Evolutionary conservation across 2,797 vertebrate species (phyloP).

Genomic region (Austrolebias charrua): DNA sequence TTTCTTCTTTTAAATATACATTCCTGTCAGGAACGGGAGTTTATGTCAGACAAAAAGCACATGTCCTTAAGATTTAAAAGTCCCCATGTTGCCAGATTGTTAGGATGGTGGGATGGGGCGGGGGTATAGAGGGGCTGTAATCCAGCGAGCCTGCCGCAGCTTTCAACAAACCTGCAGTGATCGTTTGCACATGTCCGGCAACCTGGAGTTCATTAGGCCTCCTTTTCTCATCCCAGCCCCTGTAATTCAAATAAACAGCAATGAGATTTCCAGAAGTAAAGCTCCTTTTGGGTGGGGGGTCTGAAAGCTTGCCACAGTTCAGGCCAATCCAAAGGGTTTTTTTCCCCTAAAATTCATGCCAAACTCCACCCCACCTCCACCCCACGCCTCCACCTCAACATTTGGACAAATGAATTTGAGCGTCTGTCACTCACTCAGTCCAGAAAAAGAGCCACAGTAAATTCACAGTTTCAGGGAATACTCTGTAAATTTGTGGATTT

Average conservation of each 20-base stretch:
- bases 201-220: slow-evolving; percentile 83
- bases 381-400: slow-evolving; percentile 47
- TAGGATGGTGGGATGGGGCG: slow-evolving; percentile 31
- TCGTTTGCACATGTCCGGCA: slow-evolving; percentile 81
- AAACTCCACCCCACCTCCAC: slow-evolving; percentile 14
- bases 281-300: slow-evolving; percentile 78
- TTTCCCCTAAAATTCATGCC: slow-evolving; percentile 45
- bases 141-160: slow-evolving; percentile 68
- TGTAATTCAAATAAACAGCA: slow-evolving; percentile 86
- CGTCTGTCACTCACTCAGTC: slow-evolving; percentile 70
- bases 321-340: slow-evolving; percentile 52
- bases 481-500: slow-evolving; percentile 52
- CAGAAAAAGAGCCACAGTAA: slow-evolving; percentile 35
- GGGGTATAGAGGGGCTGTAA: slow-evolving; percentile 52
- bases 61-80: slow-evolving; percentile 57
- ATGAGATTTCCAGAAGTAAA: slow-evolving; percentile 83
- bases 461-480: slow-evolving; percentile 54
- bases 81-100: slow-evolving; percentile 57
- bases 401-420: slow-evolving; percentile 68
- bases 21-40: slow-evolving; percentile 44
- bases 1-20: slow-evolving; percentile 19
- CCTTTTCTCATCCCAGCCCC: slow-evolving; percentile 79
- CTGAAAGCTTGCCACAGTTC: slow-evolving; percentile 58
- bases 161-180: slow-evolving; percentile 77
- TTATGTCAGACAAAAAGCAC: slow-evolving; percentile 50